Evolutionary conservation across 2,113 vertebrate genomes (phyloP), one percentile per base, ranked within the genome.

Genomic region (Brienomyrus brachyistius): DNA sequence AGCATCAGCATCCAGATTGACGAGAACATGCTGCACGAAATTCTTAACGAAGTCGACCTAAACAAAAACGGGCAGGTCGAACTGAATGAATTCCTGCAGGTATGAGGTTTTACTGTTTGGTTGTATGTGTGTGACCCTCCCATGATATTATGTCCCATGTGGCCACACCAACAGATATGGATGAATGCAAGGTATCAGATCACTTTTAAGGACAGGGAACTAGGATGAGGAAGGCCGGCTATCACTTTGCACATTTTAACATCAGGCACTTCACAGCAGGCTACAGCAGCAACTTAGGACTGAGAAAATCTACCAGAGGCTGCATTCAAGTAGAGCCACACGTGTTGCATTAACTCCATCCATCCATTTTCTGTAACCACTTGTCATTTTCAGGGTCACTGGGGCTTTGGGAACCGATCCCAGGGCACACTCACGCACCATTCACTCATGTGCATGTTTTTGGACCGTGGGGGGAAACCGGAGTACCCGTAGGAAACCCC

Each of bases 11-110:
- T 96, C 89, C 94, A 97, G 83, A 96, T 96, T 52, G 96, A 96
- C 86, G 94, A 96, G 92, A 95, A 96, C 43, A 95, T 95, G 1
- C 94, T 97, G 0, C 96, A 97, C 52, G 95, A 97, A 82, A 97
- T 97, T 86, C 94, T 97, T 3, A 96, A 94, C 40, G 96, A 97
- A 92, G 96, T 97, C 88, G 96, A 97, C 88, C 94, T 97, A 88
- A 97, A 97, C 93, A 97, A 96, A 52, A 97, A 97, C 0, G 97
- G 97, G 9, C 96, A 97, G 92, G 97, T 97, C 77, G 97, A 97
- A 92, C 95, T 97, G 90, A 94, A 96, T 84, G 96, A 97, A 92
- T 97, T 97, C 92, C 92, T 97, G 91, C 95, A 97, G 96, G 82
- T 96, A 91, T 50, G 4, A 4, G 50, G 13, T 21, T 35, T 62